Evolutionary conservation across 2,113 vertebrate species (phyloP).

Genomic region (Carassius auratus): DNA sequence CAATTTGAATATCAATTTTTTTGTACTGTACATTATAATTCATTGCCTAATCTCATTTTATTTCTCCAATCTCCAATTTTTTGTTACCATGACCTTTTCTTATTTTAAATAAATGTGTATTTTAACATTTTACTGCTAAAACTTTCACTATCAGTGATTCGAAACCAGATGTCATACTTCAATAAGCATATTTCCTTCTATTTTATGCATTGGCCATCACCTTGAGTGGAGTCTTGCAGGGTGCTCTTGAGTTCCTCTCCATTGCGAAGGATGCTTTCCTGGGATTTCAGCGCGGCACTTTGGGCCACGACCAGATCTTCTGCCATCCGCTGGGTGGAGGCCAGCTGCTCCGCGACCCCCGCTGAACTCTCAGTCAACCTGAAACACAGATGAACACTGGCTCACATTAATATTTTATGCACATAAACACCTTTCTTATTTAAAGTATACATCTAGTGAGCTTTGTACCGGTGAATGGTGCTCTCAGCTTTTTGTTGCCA

Average conservation of each 20-base stretch:
- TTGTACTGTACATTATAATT: neutral
- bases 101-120: neutral
- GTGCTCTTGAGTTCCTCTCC: constrained; percentile 77
- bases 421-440: constrained; percentile 9
- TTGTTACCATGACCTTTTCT: no score
- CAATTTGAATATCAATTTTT: neutral
- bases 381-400: neutral
- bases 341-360: constrained; percentile 75
- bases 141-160: neutral
- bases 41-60: no score
- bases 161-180: neutral
- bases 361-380: constrained; percentile 80
- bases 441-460: neutral
- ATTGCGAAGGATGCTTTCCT: constrained; percentile 76
- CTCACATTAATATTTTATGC: neutral
- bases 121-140: neutral
- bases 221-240: constrained; percentile 77
- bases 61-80: no score
- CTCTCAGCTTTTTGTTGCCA: constrained; percentile 75
- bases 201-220: constrained; percentile 57
- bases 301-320: constrained; percentile 75
- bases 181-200: neutral
- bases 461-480: constrained; percentile 73
- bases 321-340: constrained; percentile 75
- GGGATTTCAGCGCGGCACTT: constrained; percentile 72